Evolutionary conservation across 2,888 invertebrate species (phyloP), one percentile per base, ranked within the genome.

Genomic region (Masnerella sp.): DNA sequence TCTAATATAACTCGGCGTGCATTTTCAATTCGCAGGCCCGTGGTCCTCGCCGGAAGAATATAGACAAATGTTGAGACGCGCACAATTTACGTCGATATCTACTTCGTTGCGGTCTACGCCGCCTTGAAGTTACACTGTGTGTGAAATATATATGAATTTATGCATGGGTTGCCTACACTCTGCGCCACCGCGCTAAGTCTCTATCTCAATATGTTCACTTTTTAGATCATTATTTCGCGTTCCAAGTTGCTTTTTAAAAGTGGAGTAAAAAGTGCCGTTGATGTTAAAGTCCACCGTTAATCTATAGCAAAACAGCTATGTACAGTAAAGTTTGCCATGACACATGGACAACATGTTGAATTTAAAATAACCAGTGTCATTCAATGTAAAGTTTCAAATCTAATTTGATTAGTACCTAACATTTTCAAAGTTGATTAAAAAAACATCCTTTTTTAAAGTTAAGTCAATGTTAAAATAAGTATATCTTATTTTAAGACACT

Each of bases 41-140:
- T 18, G 54, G 34, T 56, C 36, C 42, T 42, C 18, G 20, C 32
- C 20, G 22, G 17, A 52, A 25, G 20, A 30, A 18, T 59, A 28
- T 30, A 49, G 42, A 62, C 42, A 32, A 30, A 51, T 51, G 34
- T 62, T 51, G 15, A 25, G 12, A 32, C 62, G 5, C 34, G 17
- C 34, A 51, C 40, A 22, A 47, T 47, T 38, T 30, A 38, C 32
- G 43, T 43, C 43, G 34, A 58, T 58, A 58, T 58, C n/a, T 34
- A 32, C 30, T 30, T 32, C 9, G 1, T 18, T 9, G 40, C 42
- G 2, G 28, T 18, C 18, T 12, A 18, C 4, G 40, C 42, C 2
- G 28, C 18, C 18, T 12, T n/a, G 40, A n/a, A 40, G 30, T 42
- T 28, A 18, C 18, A 40, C 4, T n/a, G 17, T 38, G 14, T 5